Conservation (phyloP, 2,113 vertebrate species). For the Okapia johnstoni region DNA sequence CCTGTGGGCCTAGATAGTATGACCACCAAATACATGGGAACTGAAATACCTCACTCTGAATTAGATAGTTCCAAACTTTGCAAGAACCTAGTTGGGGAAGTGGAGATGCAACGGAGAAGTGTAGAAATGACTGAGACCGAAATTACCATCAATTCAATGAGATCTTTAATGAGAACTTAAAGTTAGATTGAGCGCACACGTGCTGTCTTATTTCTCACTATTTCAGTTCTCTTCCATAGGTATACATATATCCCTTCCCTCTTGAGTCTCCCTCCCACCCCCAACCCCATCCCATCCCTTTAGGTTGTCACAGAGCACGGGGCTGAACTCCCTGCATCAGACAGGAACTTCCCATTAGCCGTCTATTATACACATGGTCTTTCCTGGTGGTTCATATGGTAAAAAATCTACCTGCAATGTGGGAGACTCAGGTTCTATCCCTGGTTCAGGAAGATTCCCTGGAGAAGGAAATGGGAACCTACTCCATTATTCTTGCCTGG, state of each 20-base stretch:
- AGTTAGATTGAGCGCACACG: background rate
- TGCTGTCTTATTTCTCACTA: slow-evolving; percentile 43
- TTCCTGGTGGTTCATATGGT: background rate
- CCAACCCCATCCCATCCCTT: background rate
- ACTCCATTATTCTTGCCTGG: background rate
- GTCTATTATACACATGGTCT: background rate
- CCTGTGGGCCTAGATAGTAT: background rate
- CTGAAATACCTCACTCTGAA: background rate
- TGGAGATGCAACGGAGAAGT: rapidly evolving
- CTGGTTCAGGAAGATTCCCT: background rate
- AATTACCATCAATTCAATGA: background rate
- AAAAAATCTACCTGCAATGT: background rate
- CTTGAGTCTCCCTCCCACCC: background rate
- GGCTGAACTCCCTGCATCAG: background rate
- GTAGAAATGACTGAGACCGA: background rate
- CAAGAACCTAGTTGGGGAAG: background rate
- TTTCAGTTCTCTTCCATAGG: background rate
- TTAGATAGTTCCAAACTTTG: background rate
- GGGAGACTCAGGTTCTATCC: background rate
- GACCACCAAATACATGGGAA: background rate
- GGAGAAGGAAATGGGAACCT: background rate
- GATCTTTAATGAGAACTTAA: background rate
- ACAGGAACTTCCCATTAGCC: background rate
- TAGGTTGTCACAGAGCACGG: background rate
- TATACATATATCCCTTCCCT: background rate